Percentiles rank a stretch among this genome's conserved stretches.
Conservation (phyloP, 2,113 vertebrate species). For the Perca schrenkii region DNA sequence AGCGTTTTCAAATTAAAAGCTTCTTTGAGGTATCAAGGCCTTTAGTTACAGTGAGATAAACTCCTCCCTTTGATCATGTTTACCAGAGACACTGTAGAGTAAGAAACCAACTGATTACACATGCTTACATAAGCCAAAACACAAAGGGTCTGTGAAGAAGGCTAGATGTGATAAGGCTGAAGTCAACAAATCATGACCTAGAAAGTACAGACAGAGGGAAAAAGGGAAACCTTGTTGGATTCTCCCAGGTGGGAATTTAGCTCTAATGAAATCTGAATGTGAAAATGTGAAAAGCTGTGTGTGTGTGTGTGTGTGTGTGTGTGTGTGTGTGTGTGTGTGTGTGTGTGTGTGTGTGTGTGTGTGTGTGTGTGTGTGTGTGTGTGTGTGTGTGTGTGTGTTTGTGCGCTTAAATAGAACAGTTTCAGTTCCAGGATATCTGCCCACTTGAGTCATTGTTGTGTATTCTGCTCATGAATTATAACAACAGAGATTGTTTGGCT, state of each 20-base stretch:
- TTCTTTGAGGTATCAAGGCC: background rate
- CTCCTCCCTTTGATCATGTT: slow-evolving; percentile 45
- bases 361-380: background rate
- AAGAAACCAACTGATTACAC: slow-evolving; percentile 58
- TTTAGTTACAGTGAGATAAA: slow-evolving; percentile 35
- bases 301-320: slow-evolving; percentile 2
- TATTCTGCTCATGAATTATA: slow-evolving; percentile 35
- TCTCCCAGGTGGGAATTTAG: slow-evolving; percentile 56
- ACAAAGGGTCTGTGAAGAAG: slow-evolving; percentile 25
- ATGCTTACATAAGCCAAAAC: slow-evolving; percentile 49
- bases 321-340: slow-evolving; percentile 8
- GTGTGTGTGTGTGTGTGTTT: slow-evolving; percentile 13
- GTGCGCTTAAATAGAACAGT: slow-evolving; percentile 2
- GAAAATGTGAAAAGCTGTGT: slow-evolving; percentile 41
- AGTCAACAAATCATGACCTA: slow-evolving; percentile 50
- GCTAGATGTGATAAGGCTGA: slow-evolving; percentile 34
- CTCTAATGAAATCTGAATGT: slow-evolving; percentile 58
- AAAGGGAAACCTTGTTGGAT: slow-evolving; percentile 26
- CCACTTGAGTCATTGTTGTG: slow-evolving; percentile 32
- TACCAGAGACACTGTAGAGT: slow-evolving; percentile 9
- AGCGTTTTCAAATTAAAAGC: slow-evolving; percentile 37
- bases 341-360: background rate
- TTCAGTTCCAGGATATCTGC: slow-evolving; percentile 41
- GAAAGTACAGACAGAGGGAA: slow-evolving; percentile 40
- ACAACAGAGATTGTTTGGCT: slow-evolving; percentile 24